These are phyloP conservation scores for Ochotona curzoniae DNA, from an alignment of 2,113 vertebrate species.

Conservation along the genomic window DNA sequence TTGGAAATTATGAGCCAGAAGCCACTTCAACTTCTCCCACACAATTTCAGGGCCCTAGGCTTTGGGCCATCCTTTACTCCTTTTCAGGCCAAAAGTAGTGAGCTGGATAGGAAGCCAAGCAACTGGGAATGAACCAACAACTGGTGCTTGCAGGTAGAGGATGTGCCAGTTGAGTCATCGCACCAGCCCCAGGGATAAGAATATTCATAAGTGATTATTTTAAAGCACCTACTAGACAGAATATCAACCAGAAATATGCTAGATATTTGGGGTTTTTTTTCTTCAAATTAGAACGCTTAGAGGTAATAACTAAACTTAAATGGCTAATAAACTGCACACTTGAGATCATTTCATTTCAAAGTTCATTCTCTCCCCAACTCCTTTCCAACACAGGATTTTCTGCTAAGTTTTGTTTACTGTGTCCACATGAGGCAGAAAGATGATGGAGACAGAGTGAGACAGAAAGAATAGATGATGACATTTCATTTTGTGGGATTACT, in stretches of 20 bases:
- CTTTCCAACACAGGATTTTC: background rate
- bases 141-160: too few relatives aligned
- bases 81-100: too few relatives aligned
- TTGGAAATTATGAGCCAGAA: too few relatives aligned
- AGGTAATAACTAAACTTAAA: background rate
- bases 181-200: background rate
- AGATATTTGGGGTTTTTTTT: background rate
- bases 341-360: background rate
- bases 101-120: too few relatives aligned
- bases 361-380: background rate
- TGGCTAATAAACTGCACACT: background rate
- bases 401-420: background rate
- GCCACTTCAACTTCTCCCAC: too few relatives aligned
- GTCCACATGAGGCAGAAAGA: background rate
- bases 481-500: background rate
- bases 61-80: too few relatives aligned
- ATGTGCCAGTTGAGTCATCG: too few relatives aligned
- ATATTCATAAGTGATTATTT: background rate
- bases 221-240: background rate
- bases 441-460: too few relatives aligned
- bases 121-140: too few relatives aligned
- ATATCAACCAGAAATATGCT: background rate
- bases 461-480: background rate
- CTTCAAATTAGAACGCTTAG: background rate
- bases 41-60: too few relatives aligned